phyloP scores from a whole-genome alignment of 2,113 vertebrate genomes.

The Phocoena phocoena region DNA sequence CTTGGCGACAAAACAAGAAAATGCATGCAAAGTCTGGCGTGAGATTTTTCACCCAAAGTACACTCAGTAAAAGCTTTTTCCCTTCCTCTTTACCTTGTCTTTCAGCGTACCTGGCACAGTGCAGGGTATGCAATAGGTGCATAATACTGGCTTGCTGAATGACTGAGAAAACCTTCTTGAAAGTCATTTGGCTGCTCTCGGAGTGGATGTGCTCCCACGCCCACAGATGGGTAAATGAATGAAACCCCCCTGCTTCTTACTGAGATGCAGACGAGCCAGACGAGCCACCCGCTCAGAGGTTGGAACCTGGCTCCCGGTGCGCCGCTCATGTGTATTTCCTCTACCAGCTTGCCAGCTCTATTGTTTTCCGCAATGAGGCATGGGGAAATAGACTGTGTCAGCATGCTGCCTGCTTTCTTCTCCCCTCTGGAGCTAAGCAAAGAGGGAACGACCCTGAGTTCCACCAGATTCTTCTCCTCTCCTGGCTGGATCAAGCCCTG shows the following conservation, averaged over 20 bases:
- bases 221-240: no score
- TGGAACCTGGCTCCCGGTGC: rapidly evolving
- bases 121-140: not conserved
- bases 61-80: not conserved
- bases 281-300: not conserved
- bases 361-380: not conserved
- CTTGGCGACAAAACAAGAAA: not conserved
- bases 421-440: not conserved
- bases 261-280: not conserved
- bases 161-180: not conserved
- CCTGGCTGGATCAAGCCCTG: not conserved
- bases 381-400: not conserved
- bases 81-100: not conserved
- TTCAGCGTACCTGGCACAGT: not conserved
- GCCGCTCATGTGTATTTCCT: not conserved
- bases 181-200: not conserved
- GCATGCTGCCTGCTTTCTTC: not conserved
- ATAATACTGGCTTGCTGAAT: no score
- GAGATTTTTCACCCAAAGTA: rapidly evolving
- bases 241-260: no score
- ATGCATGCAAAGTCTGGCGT: not conserved
- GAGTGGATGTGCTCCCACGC: not conserved
- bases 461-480: not conserved
- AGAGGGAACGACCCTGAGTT: not conserved
- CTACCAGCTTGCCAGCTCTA: not conserved